A percentile compares a stretch with the other conserved stretches of the same genome.
These are phyloP conservation scores for Orchesellides sinensis DNA, from an alignment of 2,888 invertebrate genomes.

Conservation along the genomic window DNA sequence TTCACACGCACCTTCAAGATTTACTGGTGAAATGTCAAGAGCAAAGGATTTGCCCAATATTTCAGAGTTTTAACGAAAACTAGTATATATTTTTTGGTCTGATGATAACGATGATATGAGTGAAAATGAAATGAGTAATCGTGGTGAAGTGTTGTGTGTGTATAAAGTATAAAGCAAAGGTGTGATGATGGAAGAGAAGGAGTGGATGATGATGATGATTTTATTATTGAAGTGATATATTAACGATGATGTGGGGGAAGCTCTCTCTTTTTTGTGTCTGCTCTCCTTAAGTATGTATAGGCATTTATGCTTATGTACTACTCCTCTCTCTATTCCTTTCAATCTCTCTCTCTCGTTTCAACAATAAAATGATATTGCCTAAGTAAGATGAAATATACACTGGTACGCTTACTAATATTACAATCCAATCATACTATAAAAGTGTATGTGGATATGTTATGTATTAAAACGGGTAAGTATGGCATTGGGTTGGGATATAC, in stretches of 20 bases:
- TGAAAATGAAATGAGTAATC: background rate
- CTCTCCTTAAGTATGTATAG: background rate
- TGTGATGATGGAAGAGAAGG: constrained; percentile 3
- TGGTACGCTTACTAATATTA: too few species aligned
- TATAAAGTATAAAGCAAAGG: background rate
- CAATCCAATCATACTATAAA: too few species aligned
- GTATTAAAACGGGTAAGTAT: too few species aligned
- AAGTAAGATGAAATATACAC: constrained; percentile 7
- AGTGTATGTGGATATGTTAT: too few species aligned
- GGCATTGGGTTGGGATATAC: too few species aligned
- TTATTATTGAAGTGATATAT: background rate
- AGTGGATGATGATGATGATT: constrained; percentile 7
- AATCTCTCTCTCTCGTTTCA: constrained; percentile 13
- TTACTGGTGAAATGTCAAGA: too few species aligned
- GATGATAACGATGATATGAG: too few species aligned
- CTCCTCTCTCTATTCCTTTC: background rate
- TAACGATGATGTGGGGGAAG: background rate
- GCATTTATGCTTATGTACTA: too few species aligned
- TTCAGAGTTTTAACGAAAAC: too few species aligned
- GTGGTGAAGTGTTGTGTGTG: background rate
- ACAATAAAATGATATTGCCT: background rate
- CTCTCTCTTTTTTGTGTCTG: background rate
- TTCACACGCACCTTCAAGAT: too few species aligned
- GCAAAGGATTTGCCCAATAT: too few species aligned
- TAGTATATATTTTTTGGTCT: too few species aligned